These are phyloP conservation scores for Cebus imitator DNA, from an alignment of 2,113 vertebrate genomes.

Conservation along the genomic window DNA sequence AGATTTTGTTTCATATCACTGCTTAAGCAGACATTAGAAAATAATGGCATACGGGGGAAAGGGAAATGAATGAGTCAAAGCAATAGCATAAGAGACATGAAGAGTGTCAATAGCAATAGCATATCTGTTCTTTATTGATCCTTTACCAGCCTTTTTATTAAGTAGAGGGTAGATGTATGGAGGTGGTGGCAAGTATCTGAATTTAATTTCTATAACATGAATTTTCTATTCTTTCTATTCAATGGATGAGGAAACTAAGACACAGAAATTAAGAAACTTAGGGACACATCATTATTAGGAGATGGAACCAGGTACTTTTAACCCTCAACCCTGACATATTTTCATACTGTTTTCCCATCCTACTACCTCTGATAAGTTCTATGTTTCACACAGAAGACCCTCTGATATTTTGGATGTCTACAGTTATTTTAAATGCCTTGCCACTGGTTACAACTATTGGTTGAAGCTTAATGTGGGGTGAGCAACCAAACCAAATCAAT, in stretches of 20 bases:
- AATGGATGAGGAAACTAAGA: neutral
- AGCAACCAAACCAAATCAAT: neutral
- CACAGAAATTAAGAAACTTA: neutral
- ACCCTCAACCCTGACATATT: neutral
- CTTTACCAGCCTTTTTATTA: neutral
- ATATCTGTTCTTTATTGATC: neutral
- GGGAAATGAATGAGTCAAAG: neutral
- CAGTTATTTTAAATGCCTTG: neutral
- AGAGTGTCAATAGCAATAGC: neutral
- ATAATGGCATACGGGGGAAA: neutral
- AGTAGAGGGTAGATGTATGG: neutral
- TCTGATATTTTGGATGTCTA: neutral
- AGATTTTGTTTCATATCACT: neutral
- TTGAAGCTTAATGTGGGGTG: neutral
- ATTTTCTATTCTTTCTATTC: neutral
- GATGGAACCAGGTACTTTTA: neutral
- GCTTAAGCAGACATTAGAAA: neutral
- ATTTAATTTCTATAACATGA: neutral
- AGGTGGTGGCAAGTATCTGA: neutral
- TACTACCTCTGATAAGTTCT: neutral
- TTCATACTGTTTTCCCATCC: neutral
- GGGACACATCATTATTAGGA: neutral
- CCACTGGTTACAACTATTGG: neutral
- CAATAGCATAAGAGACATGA: neutral
- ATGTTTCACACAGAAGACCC: neutral